phyloP scores from a whole-genome alignment of 2,797 vertebrate species.

The Natrix natrix region DNA sequence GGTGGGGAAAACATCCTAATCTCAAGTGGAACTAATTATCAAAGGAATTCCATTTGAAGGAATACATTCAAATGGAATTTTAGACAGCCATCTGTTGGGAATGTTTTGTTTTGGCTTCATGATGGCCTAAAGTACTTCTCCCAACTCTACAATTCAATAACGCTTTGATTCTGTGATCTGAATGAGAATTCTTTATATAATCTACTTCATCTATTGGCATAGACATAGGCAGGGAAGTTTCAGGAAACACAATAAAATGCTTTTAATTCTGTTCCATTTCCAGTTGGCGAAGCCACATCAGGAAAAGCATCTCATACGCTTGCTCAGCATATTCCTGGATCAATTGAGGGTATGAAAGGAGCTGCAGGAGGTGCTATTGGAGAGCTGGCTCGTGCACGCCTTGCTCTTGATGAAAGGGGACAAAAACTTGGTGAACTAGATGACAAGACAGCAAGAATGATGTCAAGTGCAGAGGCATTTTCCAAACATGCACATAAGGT shows the following conservation, averaged over 20 bases:
- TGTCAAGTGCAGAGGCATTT: slow-evolving; percentile 92
- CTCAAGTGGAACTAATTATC: neutral
- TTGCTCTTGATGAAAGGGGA: slow-evolving; percentile 94
- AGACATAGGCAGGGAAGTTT: too few relatives aligned
- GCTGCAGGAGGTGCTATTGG: slow-evolving; percentile 88
- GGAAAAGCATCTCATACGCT: slow-evolving; percentile 93
- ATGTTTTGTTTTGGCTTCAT: neutral
- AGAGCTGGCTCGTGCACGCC: slow-evolving; percentile 87
- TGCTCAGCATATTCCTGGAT: slow-evolving; percentile 95
- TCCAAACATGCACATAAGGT: slow-evolving; percentile 98
- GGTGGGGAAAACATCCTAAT: neutral
- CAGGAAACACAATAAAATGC: neutral
- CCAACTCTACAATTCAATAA: neutral
- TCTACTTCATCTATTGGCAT: neutral
- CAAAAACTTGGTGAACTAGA: slow-evolving; percentile 95
- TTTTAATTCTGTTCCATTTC: slow-evolving; percentile 9
- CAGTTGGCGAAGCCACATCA: slow-evolving; percentile 93
- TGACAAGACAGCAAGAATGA: slow-evolving; percentile 92
- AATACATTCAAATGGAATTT: neutral
- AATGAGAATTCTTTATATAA: neutral
- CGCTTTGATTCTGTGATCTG: neutral
- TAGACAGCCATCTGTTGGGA: neutral
- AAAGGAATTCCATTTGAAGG: neutral
- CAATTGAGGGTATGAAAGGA: slow-evolving; percentile 89
- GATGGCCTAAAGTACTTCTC: neutral